Evolutionary conservation across 1,140 invertebrate genomes (phyloP).

Genomic region (Ips typographus): DNA sequence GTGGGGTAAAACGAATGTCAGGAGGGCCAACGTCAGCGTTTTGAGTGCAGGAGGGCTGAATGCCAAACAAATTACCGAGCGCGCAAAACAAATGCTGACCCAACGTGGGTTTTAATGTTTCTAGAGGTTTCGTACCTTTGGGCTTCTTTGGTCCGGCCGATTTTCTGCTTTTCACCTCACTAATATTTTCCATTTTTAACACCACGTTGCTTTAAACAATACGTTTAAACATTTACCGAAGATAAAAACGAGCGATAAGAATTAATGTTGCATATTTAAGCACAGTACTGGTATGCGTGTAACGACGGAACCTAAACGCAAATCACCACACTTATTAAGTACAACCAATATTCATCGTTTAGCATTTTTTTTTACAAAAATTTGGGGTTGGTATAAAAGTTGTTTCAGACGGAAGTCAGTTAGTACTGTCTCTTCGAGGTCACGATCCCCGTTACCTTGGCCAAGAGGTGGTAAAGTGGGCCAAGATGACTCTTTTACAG

Average conservation of each 20-base stretch:
- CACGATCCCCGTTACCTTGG: background rate
- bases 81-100: conserved; percentile 24
- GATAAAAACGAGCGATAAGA: conserved; percentile 21
- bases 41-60: conserved; percentile 7
- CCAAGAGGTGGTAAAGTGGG: conserved; percentile 29
- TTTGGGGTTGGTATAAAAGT: background rate
- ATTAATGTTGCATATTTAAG: conserved; percentile 12
- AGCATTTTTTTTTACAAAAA: conserved; percentile 2
- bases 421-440: conserved; percentile 11
- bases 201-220: background rate
- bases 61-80: conserved; percentile 23
- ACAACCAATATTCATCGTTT: background rate
- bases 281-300: background rate
- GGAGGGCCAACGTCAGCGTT: conserved; percentile 23
- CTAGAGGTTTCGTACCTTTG: conserved; percentile 13
- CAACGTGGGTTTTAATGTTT: conserved; percentile 3
- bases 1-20: background rate
- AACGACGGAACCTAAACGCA: background rate
- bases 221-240: background rate
- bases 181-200: background rate
- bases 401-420: background rate
- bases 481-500: conserved; percentile 24
- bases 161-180: background rate
- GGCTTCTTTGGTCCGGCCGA: background rate
- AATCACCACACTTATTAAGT: background rate